Conservation (phyloP, 2,888 invertebrate genomes). For the Leptura quadrifasciata region DNA sequence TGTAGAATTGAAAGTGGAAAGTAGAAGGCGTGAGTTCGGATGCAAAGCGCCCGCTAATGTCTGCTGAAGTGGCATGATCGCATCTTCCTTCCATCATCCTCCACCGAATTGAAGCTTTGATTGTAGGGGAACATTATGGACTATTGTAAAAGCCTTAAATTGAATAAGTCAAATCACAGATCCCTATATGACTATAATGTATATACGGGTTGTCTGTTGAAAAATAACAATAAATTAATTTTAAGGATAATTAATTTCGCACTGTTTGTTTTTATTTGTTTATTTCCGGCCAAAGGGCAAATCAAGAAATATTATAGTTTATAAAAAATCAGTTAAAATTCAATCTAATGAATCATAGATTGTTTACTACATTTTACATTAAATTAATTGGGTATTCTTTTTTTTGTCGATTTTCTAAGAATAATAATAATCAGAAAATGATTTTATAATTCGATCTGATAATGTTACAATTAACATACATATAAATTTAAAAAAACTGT, state of each 20-base stretch:
- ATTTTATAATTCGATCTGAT: too few relatives aligned
- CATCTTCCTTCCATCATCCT: constrained; percentile 41
- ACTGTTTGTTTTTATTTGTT: not conserved
- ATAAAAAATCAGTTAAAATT: too few relatives aligned
- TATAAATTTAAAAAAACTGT: too few relatives aligned
- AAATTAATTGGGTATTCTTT: too few relatives aligned
- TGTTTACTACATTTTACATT: too few relatives aligned
- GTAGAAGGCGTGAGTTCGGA: constrained; percentile 39
- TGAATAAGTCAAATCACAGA: constrained; percentile 32
- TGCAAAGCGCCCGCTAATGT: constrained; percentile 39
- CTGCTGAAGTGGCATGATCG: constrained; percentile 41
- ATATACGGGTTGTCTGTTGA: constrained; percentile 11
- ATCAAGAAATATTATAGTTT: too few relatives aligned
- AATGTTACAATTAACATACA: too few relatives aligned
- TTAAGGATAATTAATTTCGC: not conserved
- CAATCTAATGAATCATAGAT: too few relatives aligned
- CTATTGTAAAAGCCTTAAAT: constrained; percentile 36
- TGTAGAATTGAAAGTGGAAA: constrained; percentile 31
- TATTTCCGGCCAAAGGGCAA: too few relatives aligned
- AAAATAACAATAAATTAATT: not conserved
- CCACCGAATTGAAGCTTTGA: constrained; percentile 37
- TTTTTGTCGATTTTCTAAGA: too few relatives aligned
- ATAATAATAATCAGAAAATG: too few relatives aligned
- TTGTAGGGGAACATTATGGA: constrained; percentile 27
- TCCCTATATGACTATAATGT: constrained; percentile 9